phyloP scores from a whole-genome alignment of 2,888 invertebrate species.

The Strigamia maritima region DNA sequence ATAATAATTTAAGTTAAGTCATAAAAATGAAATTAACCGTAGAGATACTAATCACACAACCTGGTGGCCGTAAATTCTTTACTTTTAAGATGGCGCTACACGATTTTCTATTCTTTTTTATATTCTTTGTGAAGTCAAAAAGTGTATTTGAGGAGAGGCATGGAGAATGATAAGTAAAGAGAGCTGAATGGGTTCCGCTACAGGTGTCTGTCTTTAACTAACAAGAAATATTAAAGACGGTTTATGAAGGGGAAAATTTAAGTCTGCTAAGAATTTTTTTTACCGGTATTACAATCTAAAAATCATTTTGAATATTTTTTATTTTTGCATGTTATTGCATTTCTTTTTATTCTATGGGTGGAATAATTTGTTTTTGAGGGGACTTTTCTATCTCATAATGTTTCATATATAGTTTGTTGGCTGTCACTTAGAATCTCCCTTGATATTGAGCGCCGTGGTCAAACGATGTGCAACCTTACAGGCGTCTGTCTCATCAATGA shows the following conservation, averaged over 20 bases:
- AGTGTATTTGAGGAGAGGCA: too few relatives aligned
- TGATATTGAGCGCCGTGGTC: neutral
- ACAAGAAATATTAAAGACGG: too few relatives aligned
- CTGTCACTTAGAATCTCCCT: neutral
- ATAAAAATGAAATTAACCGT: too few relatives aligned
- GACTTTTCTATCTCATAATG: neutral
- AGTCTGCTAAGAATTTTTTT: neutral
- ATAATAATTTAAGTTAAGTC: too few relatives aligned
- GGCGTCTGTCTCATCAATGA: neutral
- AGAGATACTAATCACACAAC: too few relatives aligned
- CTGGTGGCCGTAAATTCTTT: too few relatives aligned
- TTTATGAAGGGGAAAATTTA: too few relatives aligned
- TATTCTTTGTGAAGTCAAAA: too few relatives aligned
- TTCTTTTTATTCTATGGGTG: neutral
- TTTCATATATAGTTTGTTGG: conserved; percentile 4
- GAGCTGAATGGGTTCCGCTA: too few relatives aligned
- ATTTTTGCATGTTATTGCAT: neutral
- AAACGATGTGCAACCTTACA: neutral
- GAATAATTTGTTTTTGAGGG: neutral
- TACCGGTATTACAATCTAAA: neutral
- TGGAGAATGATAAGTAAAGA: too few relatives aligned
- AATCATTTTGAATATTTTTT: neutral
- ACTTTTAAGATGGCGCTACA: too few relatives aligned
- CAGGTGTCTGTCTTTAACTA: neutral
- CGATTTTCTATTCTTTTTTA: too few relatives aligned